Base-by-base conservation (phyloP, 53 echinoderm and acorn worm genomes). In the Mesocentrotus franciscanus region DNA sequence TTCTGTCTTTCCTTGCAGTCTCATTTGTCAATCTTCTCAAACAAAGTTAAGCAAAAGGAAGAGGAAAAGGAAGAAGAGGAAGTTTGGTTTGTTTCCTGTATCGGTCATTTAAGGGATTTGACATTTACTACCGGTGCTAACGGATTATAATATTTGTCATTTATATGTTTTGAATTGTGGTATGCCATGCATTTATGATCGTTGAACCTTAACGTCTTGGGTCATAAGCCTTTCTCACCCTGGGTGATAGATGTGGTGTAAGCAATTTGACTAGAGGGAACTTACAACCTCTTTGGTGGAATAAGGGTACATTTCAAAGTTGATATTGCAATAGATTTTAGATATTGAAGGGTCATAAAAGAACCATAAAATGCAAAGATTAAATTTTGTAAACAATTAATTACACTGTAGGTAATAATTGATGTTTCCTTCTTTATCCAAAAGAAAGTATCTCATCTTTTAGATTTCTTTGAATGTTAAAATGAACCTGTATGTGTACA, bases 101-200 rank as follows among this genome's bases (percentile, higher is more conserved):
- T 9, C 18, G 34, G 36, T 91, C 36, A 62, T 91, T 91, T 91
- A 35, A 30, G 56, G 22, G 33, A 91, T 91, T 24, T 91, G 91
- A 91, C 91, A 91, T 62, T 62, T 91, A 91, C 36, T 34, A 64
- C 64, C 20, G 9, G 91, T 64, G 33, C 42, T 91, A 29, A 91
- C 17, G 7, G 34, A 35, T 57, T 22, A 56, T 91, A 14, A 39
- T 91, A 64, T 56, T 91, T 91, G 58, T 91, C 91, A 68, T 91
- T 91, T 91, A 58, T 61, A 90, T 90, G 35, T 62, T 64, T 91
- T 26, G 62, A 36, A 91, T 33, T 32, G 64, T 68, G 91, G 91
- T 12, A 91, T 64, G 68, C 91, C 68, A 68, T 62, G 61, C 91
- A 62, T 91, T 91, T 64, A 64, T 91, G 66, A 11, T 35, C 91